Percentiles rank a stretch among this genome's conserved stretches.
Evolutionary conservation across 2,888 invertebrate species (phyloP).

Genomic region (Conomelus anceps): DNA sequence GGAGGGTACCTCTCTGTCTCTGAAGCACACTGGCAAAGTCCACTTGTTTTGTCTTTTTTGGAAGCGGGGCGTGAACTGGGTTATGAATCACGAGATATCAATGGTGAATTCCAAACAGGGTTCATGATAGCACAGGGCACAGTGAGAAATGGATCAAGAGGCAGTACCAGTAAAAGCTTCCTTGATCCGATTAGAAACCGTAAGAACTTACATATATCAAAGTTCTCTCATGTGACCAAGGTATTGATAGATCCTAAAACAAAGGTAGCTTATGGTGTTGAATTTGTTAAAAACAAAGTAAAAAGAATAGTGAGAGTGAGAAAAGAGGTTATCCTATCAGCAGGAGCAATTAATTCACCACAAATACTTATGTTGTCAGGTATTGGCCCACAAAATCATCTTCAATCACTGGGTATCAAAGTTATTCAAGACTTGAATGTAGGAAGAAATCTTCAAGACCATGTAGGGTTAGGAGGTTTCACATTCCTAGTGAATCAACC

Average conservation of each 20-base stretch:
- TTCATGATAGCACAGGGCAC: slow-evolving; percentile 87
- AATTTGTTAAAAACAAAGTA: slow-evolving; percentile 65
- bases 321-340: slow-evolving; percentile 84
- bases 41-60: slow-evolving; percentile 71
- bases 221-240: slow-evolving; percentile 61
- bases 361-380: slow-evolving; percentile 89
- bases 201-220: slow-evolving; percentile 76
- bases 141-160: slow-evolving; percentile 68
- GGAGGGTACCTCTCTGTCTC: slow-evolving; percentile 78
- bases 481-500: slow-evolving; percentile 73
- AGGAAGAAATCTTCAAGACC: slow-evolving; percentile 83
- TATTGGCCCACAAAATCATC: slow-evolving; percentile 66
- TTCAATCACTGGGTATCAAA: slow-evolving; percentile 67
- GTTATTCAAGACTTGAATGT: slow-evolving; percentile 74
- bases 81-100: slow-evolving; percentile 78
- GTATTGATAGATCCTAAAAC: slow-evolving; percentile 49
- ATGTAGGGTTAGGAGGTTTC: slow-evolving; percentile 77
- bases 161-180: slow-evolving; percentile 84
- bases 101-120: slow-evolving; percentile 78
- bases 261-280: slow-evolving; percentile 74
- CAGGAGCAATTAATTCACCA: slow-evolving; percentile 87
- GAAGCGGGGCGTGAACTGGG: slow-evolving; percentile 74
- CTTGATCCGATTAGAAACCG: slow-evolving; percentile 70
- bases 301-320: slow-evolving; percentile 65
- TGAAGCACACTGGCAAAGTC: slow-evolving; percentile 82